These are phyloP conservation scores for Melieria crassipennis DNA, from an alignment of 2,888 invertebrate species.

Conservation along the genomic window DNA sequence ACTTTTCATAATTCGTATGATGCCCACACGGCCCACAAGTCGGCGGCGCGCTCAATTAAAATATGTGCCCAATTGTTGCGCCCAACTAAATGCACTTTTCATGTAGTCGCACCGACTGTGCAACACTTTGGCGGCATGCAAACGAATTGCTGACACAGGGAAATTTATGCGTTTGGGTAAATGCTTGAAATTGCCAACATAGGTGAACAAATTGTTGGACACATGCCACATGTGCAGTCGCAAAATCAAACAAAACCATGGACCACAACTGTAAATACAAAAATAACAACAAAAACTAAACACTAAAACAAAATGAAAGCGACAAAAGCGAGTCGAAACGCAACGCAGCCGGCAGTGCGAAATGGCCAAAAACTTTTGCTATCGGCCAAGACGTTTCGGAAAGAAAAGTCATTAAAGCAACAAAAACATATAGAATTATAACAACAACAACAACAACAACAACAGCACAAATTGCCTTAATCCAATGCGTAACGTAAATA, in stretches of 20 bases:
- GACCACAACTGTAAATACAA: not conserved
- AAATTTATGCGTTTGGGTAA: constrained; percentile 20
- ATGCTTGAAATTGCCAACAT: constrained; percentile 25
- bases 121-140: too few species aligned
- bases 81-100: constrained; percentile 24
- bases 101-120: not conserved
- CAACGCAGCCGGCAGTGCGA: not conserved
- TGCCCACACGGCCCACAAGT: too few species aligned
- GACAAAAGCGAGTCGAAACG: not conserved
- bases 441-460: too few species aligned
- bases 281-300: not conserved
- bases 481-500: too few species aligned
- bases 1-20: too few species aligned
- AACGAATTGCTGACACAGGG: not conserved
- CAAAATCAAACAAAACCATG: not conserved
- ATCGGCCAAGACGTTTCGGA: too few species aligned
- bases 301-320: not conserved
- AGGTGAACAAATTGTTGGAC: constrained; percentile 32
- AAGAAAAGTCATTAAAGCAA: too few species aligned
- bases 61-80: too few species aligned
- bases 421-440: too few species aligned
- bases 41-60: too few species aligned
- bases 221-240: constrained; percentile 21
- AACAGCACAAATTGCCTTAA: too few species aligned
- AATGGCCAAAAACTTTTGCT: too few species aligned